A percentile compares a stretch with the other conserved stretches of the same genome.
Evolutionary conservation across 2,797 vertebrate genomes (phyloP).

Genomic region (Cyprinodon diabolis): DNA sequence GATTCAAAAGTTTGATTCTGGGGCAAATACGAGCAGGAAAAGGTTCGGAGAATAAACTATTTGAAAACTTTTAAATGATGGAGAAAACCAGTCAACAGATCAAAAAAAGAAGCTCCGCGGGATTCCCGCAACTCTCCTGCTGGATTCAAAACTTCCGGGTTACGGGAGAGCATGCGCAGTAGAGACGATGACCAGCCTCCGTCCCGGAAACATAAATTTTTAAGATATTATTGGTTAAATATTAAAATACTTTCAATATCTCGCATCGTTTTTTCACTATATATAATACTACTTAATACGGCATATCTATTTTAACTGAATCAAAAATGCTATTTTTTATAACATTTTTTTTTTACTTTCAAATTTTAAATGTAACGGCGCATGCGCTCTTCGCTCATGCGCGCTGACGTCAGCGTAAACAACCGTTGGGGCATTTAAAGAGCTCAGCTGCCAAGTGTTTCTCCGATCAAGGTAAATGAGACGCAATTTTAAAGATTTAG

Average conservation of each 20-base stretch:
- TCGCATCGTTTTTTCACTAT: background rate
- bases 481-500: background rate
- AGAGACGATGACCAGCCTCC: fast-evolving
- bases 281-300: background rate
- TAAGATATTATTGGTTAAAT: background rate
- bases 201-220: background rate
- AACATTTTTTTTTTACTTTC: background rate
- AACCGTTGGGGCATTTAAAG: constrained; percentile 72
- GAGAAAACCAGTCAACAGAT: too few relatives aligned
- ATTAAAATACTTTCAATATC: too few relatives aligned
- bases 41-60: background rate
- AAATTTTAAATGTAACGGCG: constrained; percentile 23
- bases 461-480: background rate
- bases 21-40: background rate
- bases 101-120: background rate
- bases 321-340: too few relatives aligned
- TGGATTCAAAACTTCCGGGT: constrained; percentile 57
- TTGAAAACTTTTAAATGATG: background rate
- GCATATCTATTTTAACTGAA: background rate
- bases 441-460: constrained; percentile 34
- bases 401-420: constrained; percentile 66
- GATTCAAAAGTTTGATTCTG: too few relatives aligned
- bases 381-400: constrained; percentile 56
- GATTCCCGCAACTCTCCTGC: background rate
- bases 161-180: constrained; percentile 34